phyloP scores from a whole-genome alignment of 2,888 invertebrate genomes.

The Platycheirus albimanus region DNA sequence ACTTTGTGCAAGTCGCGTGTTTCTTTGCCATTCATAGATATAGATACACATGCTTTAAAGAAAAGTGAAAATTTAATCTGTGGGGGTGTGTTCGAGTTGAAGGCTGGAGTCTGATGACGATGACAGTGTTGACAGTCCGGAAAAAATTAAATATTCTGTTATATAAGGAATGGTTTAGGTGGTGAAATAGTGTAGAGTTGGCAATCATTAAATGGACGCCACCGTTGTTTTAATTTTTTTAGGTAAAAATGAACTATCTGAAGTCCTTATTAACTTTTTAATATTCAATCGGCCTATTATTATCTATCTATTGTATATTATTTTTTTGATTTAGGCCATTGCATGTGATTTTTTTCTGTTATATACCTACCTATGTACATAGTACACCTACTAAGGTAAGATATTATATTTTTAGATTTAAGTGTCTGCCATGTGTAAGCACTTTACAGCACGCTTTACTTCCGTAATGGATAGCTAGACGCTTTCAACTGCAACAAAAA shows the following conservation, averaged over 20 bases:
- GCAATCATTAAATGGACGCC: background rate
- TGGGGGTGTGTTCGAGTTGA: slow-evolving; percentile 30
- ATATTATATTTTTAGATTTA: no score
- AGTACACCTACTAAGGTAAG: no score
- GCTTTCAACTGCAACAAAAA: no score
- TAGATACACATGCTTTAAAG: background rate
- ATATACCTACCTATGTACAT: no score
- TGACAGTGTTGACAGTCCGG: background rate
- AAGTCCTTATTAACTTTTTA: no score
- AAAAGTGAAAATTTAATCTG: slow-evolving; percentile 40
- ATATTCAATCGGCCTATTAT: no score
- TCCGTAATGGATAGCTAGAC: background rate
- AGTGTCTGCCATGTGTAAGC: background rate
- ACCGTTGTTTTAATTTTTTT: no score
- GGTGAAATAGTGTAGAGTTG: slow-evolving; percentile 11
- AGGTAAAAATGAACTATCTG: no score
- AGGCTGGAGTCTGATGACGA: slow-evolving; percentile 19
- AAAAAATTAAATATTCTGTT: slow-evolving; percentile 12
- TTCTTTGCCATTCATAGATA: slow-evolving; percentile 12
- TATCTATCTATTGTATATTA: no score
- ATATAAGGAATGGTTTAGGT: slow-evolving; percentile 42
- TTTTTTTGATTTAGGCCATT: no score
- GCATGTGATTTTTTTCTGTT: no score
- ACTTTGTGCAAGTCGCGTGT: slow-evolving; percentile 25
- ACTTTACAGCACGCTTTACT: slow-evolving; percentile 2